Evolutionary conservation across 2,888 invertebrate genomes (phyloP), one percentile per base, ranked within the genome.

Genomic region (Nemapogon koenigi): DNA sequence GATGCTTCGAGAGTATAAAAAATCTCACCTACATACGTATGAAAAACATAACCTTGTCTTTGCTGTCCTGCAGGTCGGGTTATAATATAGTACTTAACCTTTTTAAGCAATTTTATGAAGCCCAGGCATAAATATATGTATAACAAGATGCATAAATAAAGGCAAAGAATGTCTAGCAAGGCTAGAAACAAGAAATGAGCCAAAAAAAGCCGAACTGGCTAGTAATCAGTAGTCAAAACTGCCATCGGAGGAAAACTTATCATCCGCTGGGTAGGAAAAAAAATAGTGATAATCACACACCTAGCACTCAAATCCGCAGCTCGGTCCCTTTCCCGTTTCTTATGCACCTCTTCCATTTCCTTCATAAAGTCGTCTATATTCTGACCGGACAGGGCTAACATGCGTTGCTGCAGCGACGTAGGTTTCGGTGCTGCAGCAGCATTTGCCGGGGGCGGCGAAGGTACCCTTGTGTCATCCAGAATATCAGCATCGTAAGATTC

Each of bases 311-410:
- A 68, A 54, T 85, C 85, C 13, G 83, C 82, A 1, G 83, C 82
- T 47, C 85, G 69, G 49, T 87, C 87, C n/a, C 82, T 69, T 54
- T 86, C 90, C 43, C 87, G 82, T 59, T 89, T 90, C 54, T 86
- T 86, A 48, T 90, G 90, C 0, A 89, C 91, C 43, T 88, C 89
- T 67, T 92, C 92, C 91, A 91, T 92, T 79, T 94, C 94, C 55
- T 91, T 89, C 91, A 94, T 93, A 51, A 94, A 94, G 45, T 91
- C 90, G 51, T 94, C 94, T 14, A 94, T 90, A 54, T 94, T 93
- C 69, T 95, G 94, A 1, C 94, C 93, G 8, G 92, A 91, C 53
- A 93, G 83, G n/a, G 88, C 89, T 52, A 93, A 71, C 91, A 93
- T 93, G 49, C 90, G 87, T 51, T 92, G 90, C 55, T 94, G 93